phyloP scores from a whole-genome alignment of 2,113 vertebrate genomes.

The Hyperopisus bebe region DNA sequence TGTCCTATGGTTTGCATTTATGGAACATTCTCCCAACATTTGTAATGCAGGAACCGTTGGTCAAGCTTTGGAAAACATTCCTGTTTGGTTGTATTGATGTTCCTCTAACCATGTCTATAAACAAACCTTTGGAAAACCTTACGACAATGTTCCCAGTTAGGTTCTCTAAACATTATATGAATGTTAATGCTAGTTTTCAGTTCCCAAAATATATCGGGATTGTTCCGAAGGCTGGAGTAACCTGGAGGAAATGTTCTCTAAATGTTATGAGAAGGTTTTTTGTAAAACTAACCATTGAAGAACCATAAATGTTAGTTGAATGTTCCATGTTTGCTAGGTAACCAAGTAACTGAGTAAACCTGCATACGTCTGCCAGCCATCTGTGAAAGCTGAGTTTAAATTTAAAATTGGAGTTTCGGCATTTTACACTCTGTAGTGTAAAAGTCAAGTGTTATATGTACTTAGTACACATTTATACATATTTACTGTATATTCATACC shows the following conservation, averaged over 20 bases:
- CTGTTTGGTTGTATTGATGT: background rate
- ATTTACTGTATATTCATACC: background rate
- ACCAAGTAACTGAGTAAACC: background rate
- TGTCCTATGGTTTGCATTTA: background rate
- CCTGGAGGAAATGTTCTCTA: background rate
- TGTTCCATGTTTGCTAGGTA: background rate
- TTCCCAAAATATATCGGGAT: background rate
- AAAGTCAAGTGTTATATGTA: background rate
- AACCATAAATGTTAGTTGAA: background rate
- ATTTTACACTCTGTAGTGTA: background rate
- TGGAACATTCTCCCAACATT: background rate
- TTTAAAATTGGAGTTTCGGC: background rate
- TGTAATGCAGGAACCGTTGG: background rate
- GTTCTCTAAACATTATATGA: background rate
- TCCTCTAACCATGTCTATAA: background rate
- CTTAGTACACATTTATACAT: background rate
- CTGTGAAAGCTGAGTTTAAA: background rate
- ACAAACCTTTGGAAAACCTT: background rate
- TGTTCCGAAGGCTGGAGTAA: background rate
- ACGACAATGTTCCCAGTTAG: background rate
- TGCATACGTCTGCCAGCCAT: background rate
- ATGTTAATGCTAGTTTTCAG: background rate
- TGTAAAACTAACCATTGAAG: background rate
- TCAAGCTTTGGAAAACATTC: background rate
- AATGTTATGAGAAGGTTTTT: background rate